A percentile compares a stretch with the other conserved stretches of the same genome.
Conservation (phyloP, 2,113 vertebrate genomes). For the human region DNA sequence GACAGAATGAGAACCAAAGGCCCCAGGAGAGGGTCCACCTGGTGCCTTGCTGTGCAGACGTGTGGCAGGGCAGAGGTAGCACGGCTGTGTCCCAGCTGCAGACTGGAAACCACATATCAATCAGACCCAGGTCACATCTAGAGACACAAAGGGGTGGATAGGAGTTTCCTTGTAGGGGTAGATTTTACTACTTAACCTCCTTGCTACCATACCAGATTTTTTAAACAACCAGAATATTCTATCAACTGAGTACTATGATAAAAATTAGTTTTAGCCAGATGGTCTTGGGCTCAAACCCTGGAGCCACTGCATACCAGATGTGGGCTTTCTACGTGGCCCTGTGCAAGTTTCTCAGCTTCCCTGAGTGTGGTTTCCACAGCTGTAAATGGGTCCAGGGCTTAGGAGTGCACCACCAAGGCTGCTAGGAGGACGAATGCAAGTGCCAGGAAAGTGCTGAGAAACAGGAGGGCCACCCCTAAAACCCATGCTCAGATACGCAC, state of each 20-base stretch:
- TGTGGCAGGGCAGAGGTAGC: no score
- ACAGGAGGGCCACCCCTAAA: neutral
- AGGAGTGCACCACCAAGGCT: rapidly evolving
- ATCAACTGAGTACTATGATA: neutral
- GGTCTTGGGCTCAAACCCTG: neutral
- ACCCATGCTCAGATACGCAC: rapidly evolving
- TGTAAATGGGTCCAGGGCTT: neutral
- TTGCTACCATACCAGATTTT: neutral
- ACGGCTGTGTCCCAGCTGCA: no score
- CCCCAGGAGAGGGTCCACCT: neutral
- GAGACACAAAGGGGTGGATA: neutral
- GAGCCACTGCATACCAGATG: rapidly evolving
- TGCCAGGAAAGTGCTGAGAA: no score
- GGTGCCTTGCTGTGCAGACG: no score
- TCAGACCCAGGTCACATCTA: neutral
- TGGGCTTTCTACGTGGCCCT: neutral
- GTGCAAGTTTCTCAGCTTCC: neutral
- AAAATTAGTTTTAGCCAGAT: neutral
- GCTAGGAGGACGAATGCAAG: rapidly evolving
- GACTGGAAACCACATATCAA: neutral
- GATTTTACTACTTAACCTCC: neutral
- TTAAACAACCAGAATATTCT: neutral
- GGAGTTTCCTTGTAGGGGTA: no score
- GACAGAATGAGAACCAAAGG: neutral
- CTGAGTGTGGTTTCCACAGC: no score